Conservation (phyloP, 2,797 vertebrate species). For the Momotus momota region DNA sequence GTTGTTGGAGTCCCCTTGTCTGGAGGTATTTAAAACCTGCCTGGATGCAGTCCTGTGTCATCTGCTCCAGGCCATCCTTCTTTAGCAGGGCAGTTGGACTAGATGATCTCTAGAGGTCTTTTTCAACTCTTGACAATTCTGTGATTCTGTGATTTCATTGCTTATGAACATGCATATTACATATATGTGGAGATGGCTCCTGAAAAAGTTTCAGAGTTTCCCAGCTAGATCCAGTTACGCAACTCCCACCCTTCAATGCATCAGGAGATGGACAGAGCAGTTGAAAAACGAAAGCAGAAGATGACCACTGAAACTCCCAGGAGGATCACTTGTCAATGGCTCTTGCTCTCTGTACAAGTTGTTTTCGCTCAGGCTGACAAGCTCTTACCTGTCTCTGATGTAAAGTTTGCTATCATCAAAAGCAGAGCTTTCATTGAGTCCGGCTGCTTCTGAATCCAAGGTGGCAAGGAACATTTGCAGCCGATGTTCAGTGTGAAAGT, state of each 20-base stretch:
- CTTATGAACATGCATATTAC: not conserved
- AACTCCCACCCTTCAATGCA: not conserved
- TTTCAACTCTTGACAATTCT: too few species aligned
- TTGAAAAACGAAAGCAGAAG: not conserved
- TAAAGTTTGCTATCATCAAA: accelerated
- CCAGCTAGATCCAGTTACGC: not conserved
- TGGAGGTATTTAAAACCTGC: too few species aligned
- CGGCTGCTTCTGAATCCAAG: not conserved
- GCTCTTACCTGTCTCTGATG: not conserved
- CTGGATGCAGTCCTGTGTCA: too few species aligned
- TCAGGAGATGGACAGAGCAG: not conserved
- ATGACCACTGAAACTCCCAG: not conserved
- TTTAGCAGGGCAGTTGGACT: too few species aligned
- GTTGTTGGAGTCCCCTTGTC: too few species aligned
- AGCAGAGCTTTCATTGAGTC: not conserved
- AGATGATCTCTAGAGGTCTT: too few species aligned
- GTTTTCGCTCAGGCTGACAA: not conserved
- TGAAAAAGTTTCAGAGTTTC: not conserved
- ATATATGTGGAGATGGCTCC: not conserved
- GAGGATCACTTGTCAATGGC: not conserved
- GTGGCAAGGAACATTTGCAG: not conserved
- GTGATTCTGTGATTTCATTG: not conserved
- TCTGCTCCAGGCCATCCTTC: too few species aligned
- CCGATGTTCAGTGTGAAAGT: not conserved
- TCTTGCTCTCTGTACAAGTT: not conserved